phyloP scores from a whole-genome alignment of 2,888 invertebrate species.

The Crossocerus cetratus region DNA sequence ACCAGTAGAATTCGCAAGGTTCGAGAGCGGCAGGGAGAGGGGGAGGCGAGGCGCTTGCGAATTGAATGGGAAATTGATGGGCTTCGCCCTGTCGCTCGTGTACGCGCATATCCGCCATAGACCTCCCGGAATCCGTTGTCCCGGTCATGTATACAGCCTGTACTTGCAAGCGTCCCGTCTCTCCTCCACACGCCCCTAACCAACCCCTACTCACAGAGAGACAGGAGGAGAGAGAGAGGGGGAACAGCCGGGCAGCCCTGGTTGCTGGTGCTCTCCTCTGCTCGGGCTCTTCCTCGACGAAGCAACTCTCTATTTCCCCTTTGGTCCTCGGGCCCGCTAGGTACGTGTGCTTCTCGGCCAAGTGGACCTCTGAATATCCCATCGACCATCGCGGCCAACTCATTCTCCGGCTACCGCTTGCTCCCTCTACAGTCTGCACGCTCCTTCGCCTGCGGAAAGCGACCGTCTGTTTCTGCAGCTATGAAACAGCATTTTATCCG shows the following conservation, averaged over 20 bases:
- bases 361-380: background rate
- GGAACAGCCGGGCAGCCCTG: no score
- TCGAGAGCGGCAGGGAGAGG: background rate
- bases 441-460: background rate
- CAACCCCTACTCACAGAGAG: background rate
- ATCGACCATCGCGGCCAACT: no score
- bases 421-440: background rate
- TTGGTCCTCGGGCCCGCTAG: background rate
- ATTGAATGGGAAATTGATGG: slow-evolving; percentile 73
- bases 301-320: slow-evolving; percentile 1
- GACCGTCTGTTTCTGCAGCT: no score
- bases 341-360: background rate
- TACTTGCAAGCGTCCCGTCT: slow-evolving; percentile 37
- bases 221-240: no score
- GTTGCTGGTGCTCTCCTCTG: no score
- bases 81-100: slow-evolving; percentile 67
- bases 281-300: background rate
- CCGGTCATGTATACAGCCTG: slow-evolving; percentile 60
- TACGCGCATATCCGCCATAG: slow-evolving; percentile 65
- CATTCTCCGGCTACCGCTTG: background rate
- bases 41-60: slow-evolving; percentile 54
- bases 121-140: slow-evolving; percentile 63
- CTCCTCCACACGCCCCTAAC: slow-evolving; percentile 1
- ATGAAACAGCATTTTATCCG: no score
- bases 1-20: slow-evolving; percentile 43